Evolutionary conservation across 2,888 invertebrate species (phyloP).

Genomic region (Cosmia trapezina): DNA sequence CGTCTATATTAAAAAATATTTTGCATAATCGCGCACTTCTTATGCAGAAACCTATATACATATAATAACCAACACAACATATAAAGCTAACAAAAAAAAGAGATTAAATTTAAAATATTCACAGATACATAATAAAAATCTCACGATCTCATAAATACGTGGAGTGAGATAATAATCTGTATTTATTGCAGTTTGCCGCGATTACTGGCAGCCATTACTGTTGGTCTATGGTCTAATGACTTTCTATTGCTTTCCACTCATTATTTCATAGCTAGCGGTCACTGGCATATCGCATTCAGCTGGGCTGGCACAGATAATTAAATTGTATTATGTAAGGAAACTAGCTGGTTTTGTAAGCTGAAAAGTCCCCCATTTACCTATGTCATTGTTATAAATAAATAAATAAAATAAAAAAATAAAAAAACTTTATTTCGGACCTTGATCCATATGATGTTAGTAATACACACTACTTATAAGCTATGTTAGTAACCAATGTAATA

Average conservation of each 20-base stretch:
- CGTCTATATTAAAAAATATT: conserved; percentile 56
- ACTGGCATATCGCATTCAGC: conserved; percentile 58
- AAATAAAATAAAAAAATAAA: no score
- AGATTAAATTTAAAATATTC: conserved; percentile 49
- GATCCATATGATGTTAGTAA: no score
- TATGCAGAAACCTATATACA: conserved; percentile 53
- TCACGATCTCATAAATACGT: conserved; percentile 60
- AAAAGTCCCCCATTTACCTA: no score
- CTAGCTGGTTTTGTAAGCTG: not conserved
- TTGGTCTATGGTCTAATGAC: conserved; percentile 66
- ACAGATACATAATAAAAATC: conserved; percentile 55
- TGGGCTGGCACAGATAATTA: conserved; percentile 54
- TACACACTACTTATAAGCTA: no score
- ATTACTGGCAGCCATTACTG: conserved; percentile 59
- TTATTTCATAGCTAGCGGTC: conserved; percentile 65
- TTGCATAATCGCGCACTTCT: conserved; percentile 58
- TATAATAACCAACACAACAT: no score
- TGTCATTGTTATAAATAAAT: no score
- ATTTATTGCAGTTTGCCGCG: conserved; percentile 63
- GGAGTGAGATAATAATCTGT: conserved; percentile 61
- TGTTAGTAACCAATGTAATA: no score
- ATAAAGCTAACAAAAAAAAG: no score
- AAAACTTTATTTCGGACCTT: no score
- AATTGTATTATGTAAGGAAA: conserved; percentile 41
- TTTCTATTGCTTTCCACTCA: conserved; percentile 69